Percentiles rank a stretch among this genome's conserved stretches.
phyloP scores from a whole-genome alignment of 2,888 invertebrate genomes.

The Drosophila colorata region DNA sequence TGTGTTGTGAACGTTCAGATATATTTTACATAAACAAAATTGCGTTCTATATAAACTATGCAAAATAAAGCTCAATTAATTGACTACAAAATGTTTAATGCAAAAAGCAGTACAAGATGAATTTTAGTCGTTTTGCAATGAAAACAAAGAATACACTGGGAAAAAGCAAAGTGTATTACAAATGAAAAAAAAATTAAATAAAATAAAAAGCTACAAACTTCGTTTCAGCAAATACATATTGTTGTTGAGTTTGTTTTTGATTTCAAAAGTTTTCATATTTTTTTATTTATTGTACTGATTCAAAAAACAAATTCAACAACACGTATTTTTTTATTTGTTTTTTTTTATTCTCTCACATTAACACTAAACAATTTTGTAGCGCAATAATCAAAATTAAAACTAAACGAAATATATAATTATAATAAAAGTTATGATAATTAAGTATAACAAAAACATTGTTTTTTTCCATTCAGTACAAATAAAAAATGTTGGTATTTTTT shows the following conservation, averaged over 20 bases:
- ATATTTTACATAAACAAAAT: slow-evolving; percentile 60
- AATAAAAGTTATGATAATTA: slow-evolving; percentile 38
- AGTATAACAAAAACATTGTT: slow-evolving; percentile 51
- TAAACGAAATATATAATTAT: slow-evolving; percentile 46
- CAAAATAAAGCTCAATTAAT: slow-evolving; percentile 29
- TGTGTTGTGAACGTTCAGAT: slow-evolving; percentile 35
- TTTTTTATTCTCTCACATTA: slow-evolving; percentile 19
- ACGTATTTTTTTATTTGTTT: slow-evolving; percentile 2
- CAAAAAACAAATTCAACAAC: slow-evolving; percentile 5
- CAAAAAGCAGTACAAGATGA: slow-evolving; percentile 36
- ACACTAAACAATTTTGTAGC: slow-evolving; percentile 39
- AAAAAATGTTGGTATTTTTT: slow-evolving; percentile 40
- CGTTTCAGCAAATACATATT: slow-evolving; percentile 29
- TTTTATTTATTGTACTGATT: background rate
- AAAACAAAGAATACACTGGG: slow-evolving; percentile 52
- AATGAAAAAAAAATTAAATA: slow-evolving; percentile 26
- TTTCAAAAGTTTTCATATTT: slow-evolving; percentile 23
- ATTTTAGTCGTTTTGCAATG: slow-evolving; percentile 46
- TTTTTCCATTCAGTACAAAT: slow-evolving; percentile 55
- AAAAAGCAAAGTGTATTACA: slow-evolving; percentile 26
- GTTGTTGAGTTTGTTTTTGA: slow-evolving; percentile 23
- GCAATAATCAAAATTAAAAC: slow-evolving; percentile 40
- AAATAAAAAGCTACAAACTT: slow-evolving; percentile 41
- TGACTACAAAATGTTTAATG: slow-evolving; percentile 56
- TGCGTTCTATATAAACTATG: slow-evolving; percentile 42